Conservation (phyloP, 2,797 vertebrate species). For the Chaetophractus vellerosus region DNA sequence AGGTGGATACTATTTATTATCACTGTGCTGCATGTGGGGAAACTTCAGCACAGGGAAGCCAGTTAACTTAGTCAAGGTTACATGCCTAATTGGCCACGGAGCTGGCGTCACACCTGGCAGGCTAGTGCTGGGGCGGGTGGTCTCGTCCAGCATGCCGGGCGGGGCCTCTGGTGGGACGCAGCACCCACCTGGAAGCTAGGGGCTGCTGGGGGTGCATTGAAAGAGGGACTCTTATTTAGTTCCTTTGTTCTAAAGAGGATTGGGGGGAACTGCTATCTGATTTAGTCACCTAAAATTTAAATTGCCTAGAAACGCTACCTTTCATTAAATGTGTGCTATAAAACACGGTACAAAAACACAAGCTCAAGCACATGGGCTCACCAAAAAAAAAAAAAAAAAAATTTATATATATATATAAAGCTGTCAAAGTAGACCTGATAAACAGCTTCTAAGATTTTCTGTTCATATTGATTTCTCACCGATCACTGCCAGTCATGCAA, state of each 20-base stretch:
- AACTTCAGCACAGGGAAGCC: background rate
- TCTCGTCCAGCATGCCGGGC: background rate
- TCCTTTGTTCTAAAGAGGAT: background rate
- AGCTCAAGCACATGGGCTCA: background rate
- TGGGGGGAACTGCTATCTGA: background rate
- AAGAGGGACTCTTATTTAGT: background rate
- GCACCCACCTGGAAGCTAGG: background rate
- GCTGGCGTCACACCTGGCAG: background rate
- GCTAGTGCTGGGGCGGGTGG: background rate
- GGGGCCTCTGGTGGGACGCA: background rate
- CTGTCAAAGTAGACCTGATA: background rate
- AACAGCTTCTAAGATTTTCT: background rate
- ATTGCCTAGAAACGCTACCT: constrained; percentile 27
- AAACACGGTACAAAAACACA: constrained; percentile 13
- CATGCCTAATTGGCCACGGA: background rate
- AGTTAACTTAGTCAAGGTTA: background rate
- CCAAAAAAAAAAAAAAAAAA: background rate
- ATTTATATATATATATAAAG: background rate
- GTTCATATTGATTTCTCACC: background rate
- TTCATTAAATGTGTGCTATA: constrained; percentile 48
- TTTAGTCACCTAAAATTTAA: background rate
- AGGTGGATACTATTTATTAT: background rate
- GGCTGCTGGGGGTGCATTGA: background rate
- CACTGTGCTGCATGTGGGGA: background rate
- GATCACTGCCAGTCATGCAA: background rate